A percentile compares a stretch with the other conserved stretches of the same genome.
Evolutionary conservation across 2,113 vertebrate species (phyloP).

Genomic region (Rhynchomys soricoides): DNA sequence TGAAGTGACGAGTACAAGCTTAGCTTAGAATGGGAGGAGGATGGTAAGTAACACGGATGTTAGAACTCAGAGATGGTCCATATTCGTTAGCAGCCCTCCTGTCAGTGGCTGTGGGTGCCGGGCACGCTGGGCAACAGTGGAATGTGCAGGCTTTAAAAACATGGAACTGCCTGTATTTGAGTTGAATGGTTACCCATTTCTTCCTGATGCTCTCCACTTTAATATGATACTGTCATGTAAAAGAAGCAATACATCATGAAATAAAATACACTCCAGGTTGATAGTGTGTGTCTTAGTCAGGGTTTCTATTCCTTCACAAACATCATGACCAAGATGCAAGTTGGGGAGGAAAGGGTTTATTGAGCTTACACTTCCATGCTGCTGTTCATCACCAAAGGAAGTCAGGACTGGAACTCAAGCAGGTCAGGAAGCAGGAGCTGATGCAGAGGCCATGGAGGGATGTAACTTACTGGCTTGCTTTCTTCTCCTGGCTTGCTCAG

Average conservation of each 20-base stretch:
- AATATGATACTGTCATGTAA: conserved; percentile 17
- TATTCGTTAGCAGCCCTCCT: background rate
- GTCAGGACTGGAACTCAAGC: no score
- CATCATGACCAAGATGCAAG: no score
- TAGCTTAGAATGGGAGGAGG: conserved; percentile 7
- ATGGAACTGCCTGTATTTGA: background rate
- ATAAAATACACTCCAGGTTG: conserved; percentile 1
- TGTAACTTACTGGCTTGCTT: no score
- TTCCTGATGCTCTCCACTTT: background rate
- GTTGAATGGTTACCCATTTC: background rate
- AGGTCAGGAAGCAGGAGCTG: no score
- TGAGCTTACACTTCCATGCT: no score
- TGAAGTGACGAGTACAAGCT: background rate
- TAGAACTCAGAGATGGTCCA: conserved; percentile 2
- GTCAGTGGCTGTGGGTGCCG: background rate
- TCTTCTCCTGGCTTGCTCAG: no score
- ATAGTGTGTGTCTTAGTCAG: no score
- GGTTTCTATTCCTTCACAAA: no score
- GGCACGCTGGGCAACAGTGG: background rate
- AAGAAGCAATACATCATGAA: conserved; percentile 32
- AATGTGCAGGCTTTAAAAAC: conserved; percentile 1
- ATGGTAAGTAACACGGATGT: background rate
- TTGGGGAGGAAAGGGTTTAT: no score
- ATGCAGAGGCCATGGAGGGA: no score
- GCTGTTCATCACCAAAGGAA: no score